Evolutionary conservation across 2,797 vertebrate genomes (phyloP).

Genomic region (Typhlichthys subterraneus): DNA sequence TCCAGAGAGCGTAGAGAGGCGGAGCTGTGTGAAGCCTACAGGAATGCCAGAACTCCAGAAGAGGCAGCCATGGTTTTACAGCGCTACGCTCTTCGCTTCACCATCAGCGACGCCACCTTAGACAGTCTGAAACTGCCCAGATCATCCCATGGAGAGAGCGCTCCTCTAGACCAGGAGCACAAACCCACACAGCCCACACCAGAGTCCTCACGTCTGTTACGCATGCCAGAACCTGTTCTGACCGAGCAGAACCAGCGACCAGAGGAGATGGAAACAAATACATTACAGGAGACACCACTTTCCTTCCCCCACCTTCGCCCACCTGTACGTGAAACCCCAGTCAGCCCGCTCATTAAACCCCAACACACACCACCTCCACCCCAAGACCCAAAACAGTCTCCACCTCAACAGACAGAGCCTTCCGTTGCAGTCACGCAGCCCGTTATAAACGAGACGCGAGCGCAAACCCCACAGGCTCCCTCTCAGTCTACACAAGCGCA

Average conservation of each 20-base stretch:
- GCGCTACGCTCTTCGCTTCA: constrained; percentile 94
- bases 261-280: constrained; percentile 15
- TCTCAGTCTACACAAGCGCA: not conserved
- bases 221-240: constrained; percentile 21
- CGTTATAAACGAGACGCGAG: not conserved
- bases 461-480: not conserved
- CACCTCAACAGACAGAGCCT: not conserved
- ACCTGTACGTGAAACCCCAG: constrained; percentile 9
- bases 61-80: constrained; percentile 91
- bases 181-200: constrained; percentile 5
- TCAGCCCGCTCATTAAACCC: constrained; percentile 20
- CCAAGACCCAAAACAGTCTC: constrained; percentile 22
- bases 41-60: constrained; percentile 86
- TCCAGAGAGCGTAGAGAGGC: constrained; percentile 89
- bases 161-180: constrained; percentile 23
- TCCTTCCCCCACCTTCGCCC: constrained; percentile 16
- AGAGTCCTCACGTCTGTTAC: constrained; percentile 19
- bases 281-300: constrained; percentile 12
- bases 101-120: constrained; percentile 94
- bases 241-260: constrained; percentile 20
- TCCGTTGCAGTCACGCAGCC: not conserved
- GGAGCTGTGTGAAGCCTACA: constrained; percentile 90
- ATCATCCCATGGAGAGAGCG: constrained; percentile 75
- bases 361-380: constrained; percentile 29
- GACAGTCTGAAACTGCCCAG: constrained; percentile 93